These are phyloP conservation scores for Paguma larvata DNA, from an alignment of 2,797 vertebrate species.

Conservation along the genomic window DNA sequence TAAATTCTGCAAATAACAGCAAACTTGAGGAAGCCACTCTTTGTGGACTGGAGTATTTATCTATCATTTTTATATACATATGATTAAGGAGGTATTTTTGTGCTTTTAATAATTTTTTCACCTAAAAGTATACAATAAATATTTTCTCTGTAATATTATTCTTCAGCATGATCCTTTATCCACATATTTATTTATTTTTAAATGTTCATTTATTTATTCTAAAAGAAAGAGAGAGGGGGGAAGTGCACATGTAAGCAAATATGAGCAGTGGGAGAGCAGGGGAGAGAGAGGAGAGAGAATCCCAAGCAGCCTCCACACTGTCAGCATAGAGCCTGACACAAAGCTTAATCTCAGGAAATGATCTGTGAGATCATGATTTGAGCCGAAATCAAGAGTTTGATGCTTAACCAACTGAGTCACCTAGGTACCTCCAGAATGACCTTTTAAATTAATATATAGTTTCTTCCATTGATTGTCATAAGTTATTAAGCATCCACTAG, in stretches of 20 bases:
- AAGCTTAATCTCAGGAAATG: too few relatives aligned
- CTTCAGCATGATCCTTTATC: neutral
- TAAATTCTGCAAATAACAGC: neutral
- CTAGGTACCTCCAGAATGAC: neutral
- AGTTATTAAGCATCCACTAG: neutral
- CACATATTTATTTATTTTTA: too few relatives aligned
- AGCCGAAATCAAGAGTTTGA: too few relatives aligned
- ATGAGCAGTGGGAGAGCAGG: too few relatives aligned
- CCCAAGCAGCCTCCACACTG: too few relatives aligned
- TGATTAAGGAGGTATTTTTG: neutral
- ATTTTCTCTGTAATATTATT: neutral
- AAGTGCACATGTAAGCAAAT: too few relatives aligned
- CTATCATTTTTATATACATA: neutral
- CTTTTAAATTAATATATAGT: neutral
- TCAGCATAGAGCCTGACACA: too few relatives aligned
- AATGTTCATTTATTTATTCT: too few relatives aligned
- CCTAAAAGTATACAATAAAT: neutral
- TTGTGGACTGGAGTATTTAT: neutral
- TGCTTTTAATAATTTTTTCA: neutral
- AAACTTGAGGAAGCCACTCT: neutral
- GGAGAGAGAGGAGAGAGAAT: too few relatives aligned
- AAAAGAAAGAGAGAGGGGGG: too few relatives aligned
- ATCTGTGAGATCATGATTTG: too few relatives aligned
- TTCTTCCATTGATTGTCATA: neutral
- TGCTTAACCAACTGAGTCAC: too few relatives aligned